These are phyloP conservation scores for Engraulis encrasicolus DNA, from an alignment of 2,113 vertebrate genomes.

Conservation along the genomic window DNA sequence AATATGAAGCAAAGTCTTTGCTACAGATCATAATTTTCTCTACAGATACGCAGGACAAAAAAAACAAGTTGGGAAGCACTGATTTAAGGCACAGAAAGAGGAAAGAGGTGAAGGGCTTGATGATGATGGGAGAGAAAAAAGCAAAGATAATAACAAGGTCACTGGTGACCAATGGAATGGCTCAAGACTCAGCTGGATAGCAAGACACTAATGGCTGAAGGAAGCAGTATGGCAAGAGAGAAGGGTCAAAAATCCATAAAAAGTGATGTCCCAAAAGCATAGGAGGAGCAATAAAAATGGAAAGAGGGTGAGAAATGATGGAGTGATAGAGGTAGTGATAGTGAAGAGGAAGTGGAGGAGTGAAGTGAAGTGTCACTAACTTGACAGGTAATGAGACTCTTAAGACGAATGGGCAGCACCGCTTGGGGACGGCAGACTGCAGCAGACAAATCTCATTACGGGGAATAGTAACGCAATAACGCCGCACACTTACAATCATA, in stretches of 20 bases:
- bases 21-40: too few relatives aligned
- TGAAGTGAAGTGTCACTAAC: neutral
- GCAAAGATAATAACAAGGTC: too few relatives aligned
- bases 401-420: neutral
- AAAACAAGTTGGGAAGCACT: too few relatives aligned
- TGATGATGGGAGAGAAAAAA: too few relatives aligned
- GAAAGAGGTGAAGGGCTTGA: too few relatives aligned
- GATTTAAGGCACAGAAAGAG: too few relatives aligned
- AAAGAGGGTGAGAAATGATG: neutral
- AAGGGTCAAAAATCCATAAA: neutral
- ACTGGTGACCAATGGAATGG: neutral
- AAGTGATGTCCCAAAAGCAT: neutral
- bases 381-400: neutral
- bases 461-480: neutral
- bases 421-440: neutral
- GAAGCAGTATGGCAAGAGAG: neutral
- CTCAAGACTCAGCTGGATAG: neutral
- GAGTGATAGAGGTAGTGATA: neutral
- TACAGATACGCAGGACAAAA: too few relatives aligned
- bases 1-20: too few relatives aligned
- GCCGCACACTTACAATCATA: neutral
- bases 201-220: too few relatives aligned
- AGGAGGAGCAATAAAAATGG: neutral
- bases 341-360: neutral
- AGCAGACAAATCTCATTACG: neutral